Percentiles rank a stretch among this genome's conserved stretches.
Conservation (phyloP, 2,888 invertebrate genomes). For the Microplitis manilae region DNA sequence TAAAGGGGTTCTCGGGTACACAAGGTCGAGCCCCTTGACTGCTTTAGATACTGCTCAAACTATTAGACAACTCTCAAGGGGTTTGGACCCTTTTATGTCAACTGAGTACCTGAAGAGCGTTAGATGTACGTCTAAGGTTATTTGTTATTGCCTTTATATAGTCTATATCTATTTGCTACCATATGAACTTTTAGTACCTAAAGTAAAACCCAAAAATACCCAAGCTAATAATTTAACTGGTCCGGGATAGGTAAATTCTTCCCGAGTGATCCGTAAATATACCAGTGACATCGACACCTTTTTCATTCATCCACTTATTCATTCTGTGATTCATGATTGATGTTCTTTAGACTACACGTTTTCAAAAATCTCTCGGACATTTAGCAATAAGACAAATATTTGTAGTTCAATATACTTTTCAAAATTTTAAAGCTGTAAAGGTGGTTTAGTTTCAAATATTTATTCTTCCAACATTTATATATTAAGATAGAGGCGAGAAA, state of each 20-base stretch:
- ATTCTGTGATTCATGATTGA: no score
- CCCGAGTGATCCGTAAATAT: constrained; percentile 42
- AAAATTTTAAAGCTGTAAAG: no score
- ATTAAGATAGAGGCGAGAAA: no score
- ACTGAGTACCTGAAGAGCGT: neutral
- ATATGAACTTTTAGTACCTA: constrained; percentile 33
- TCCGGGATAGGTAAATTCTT: constrained; percentile 44
- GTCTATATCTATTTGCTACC: constrained; percentile 45
- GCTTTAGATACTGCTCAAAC: neutral
- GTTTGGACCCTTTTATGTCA: neutral
- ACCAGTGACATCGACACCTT: constrained; percentile 22
- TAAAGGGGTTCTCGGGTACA: neutral
- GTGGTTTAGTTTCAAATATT: no score
- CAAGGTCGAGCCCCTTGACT: constrained; percentile 11
- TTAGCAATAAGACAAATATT: neutral
- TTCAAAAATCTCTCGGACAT: neutral
- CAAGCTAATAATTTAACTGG: constrained; percentile 54
- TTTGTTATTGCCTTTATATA: neutral
- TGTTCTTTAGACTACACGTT: no score
- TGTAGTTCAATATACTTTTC: neutral
- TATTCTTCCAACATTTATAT: no score
- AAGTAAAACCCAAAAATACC: constrained; percentile 46
- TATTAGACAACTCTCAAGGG: neutral
- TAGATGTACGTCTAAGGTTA: neutral
- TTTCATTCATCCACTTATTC: neutral